Base-by-base conservation (phyloP, 1,140 invertebrate genomes). In the Drosophila elegans region DNA sequence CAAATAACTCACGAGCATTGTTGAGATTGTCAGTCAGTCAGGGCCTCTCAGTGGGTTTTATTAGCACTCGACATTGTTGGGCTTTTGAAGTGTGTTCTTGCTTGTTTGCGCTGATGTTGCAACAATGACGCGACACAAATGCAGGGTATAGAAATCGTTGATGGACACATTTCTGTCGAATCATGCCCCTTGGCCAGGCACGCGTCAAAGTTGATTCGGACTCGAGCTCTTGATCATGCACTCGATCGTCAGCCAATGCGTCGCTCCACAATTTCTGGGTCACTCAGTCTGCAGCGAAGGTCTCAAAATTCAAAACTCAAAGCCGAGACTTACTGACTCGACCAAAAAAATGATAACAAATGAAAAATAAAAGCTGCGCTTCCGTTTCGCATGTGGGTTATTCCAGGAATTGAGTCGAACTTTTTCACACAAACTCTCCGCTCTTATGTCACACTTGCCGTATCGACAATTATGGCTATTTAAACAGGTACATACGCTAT, bases 51-150 rank as follows among this genome's bases (percentile, higher is more conserved):
- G 74, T 62, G 75, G 79, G 78, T 88, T 88, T 86, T 88, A 89
- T 88, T 88, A 80, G 82, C 82, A 86, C 82, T 86, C 79, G 79
- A 81, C 51, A 80, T 78, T 72, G 75, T 84, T 84, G 75, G 71
- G 59, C 46, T 67, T 46, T 62, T 81, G 74, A 78, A 82, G 74
- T 68, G 80, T 71, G 66, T 75, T 71, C 79, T 62, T 42, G 74
- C 79, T 73, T 74, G 74, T 77, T 77, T 76, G 63, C 66, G 83
- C 78, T 91, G 79, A 91, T 91, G 89, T 91, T 91, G 90, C 89
- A 91, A 91, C 81, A 91, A 91, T 91, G 89, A 91, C 83, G 73
- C 64, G 79, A 34, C 57, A 83, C 80, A 86, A 73, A 74, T 46
- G 36, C 78, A 38, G 34, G 44, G 44, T 42, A 62, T 59, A 84